Base-by-base conservation (phyloP, 2,888 invertebrate species). In the Tiliacea aurago region DNA sequence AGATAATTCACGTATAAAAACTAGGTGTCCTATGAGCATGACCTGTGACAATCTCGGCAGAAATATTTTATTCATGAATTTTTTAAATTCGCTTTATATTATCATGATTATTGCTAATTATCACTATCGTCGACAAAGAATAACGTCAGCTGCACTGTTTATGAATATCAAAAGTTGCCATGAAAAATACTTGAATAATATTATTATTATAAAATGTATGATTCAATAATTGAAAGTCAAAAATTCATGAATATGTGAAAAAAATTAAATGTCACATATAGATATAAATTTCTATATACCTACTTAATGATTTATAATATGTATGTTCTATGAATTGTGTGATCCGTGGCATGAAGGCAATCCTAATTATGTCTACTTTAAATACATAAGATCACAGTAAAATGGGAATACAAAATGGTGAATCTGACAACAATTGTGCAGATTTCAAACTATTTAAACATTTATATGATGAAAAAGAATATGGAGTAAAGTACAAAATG, bases 321-420 rank as follows among this genome's bases (percentile, higher is more conserved):
- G 67, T 76, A 76, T 76, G 68, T 74, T 80, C 63, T 82, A 83
- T 78, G 68, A 84, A 83, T 86, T 86, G 82, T 86, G 86, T 86
- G 85, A 78, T 82, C 72, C 75, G 82, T 82, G 77, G 67, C 78
- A 78, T 82, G 68, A 86, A 86, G 86, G 86, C 86, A 76, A 70
- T 78, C 64, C 74, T 83, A 84, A 72, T 80, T 84, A 79, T 61
- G 61, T 75, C 73, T 84, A 83, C 68, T 70, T 81, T 78, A 85
- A 85, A 85, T 84, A 85, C 72, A 75, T 72, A 85, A 77, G 80
- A 86, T 86, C 86, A 86, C 86, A 86, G 86, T 82, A 85, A 85
- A 82, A 75, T 82, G 80, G 80, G 78, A 86, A 85, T 85, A 85
- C 81, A 80, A 71, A 82, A 76, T 78, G 69, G 80, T 83, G 72